Evolutionary conservation across 2,113 vertebrate species (phyloP), one percentile per base, ranked within the genome.

Genomic region (Mastomys natalensis): DNA sequence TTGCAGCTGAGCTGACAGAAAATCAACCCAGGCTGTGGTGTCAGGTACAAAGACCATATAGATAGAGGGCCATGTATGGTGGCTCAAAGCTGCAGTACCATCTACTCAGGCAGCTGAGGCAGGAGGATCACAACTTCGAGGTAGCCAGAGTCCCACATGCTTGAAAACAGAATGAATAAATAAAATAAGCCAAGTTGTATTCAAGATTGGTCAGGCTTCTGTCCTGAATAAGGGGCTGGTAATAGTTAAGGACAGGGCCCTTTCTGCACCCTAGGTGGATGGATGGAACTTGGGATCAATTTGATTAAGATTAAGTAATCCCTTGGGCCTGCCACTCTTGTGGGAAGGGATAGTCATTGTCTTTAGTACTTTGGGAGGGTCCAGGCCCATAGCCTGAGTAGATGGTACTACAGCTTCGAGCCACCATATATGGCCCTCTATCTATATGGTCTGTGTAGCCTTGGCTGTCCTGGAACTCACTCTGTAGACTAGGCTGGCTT

Each of bases 1-100:
- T 55, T 21, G n/a, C 45, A 58, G 86, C 93, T 9, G 85, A 70
- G 97, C 96, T 98, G 96, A 81, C 0, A 13, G 94, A 98, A 98
- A 98, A 93, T 76, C 96, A 96, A 96, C 87, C 87, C 31, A 13
- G 74, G 77, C 2, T 2, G 0, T 91, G 26, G 70, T 55, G 95
- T 91, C 91, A 13, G 3, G 86, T 93, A 96, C 37, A 89, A 97
- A 97, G 97, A 86, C 73, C 92, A 81, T 74, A 93, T 81, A 58
- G 24, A 37, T 2, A 31, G 17, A 86, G 64, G 60, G 82, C 82
- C 43, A 43, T 19, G 58, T 31, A 19, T 31, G 26, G 82, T 64
- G 60, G 58, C 81, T 85, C 4, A 19, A n/a, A 43, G 55, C 19
- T 31, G 5, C 43, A 88, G 62, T 21, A 40, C 12, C 62, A 73